These are phyloP conservation scores for Brachionus asplanchnoidis DNA, from an alignment of 1,140 invertebrate species.

Conservation along the genomic window DNA sequence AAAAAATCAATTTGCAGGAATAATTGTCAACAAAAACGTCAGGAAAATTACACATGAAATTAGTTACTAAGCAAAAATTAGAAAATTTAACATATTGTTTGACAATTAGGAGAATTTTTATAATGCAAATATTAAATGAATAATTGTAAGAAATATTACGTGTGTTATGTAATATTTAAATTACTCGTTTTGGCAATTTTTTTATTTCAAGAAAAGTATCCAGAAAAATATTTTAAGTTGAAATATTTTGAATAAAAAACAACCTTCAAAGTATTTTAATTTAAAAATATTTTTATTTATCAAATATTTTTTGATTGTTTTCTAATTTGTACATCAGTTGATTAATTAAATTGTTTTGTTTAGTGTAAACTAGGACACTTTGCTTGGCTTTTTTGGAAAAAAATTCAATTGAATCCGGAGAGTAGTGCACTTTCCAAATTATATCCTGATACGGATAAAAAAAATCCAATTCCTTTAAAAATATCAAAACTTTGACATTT, in stretches of 20 bases:
- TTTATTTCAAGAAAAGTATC: background rate
- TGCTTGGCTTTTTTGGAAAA: constrained; percentile 28
- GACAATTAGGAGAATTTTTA: background rate
- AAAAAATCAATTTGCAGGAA: background rate
- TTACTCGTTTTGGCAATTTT: background rate
- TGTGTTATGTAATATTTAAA: background rate
- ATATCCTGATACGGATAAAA: constrained; percentile 17
- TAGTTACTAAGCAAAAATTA: background rate
- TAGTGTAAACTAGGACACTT: background rate
- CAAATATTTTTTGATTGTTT: background rate
- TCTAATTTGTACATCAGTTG: constrained; percentile 13
- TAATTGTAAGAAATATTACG: background rate
- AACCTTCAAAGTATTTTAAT: too few species aligned
- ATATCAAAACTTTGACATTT: background rate
- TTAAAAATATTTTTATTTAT: constrained; percentile 1
- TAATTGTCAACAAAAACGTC: background rate
- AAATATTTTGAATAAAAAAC: background rate
- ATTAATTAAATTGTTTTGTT: constrained; percentile 33
- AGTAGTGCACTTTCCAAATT: constrained; percentile 25
- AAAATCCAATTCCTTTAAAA: background rate
- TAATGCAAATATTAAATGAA: background rate
- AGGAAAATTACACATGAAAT: background rate
- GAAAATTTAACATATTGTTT: background rate
- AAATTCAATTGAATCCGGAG: constrained; percentile 7
- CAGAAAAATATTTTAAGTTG: background rate